These are phyloP conservation scores for Hepsetus odoe DNA, from an alignment of 2,113 vertebrate species.

Conservation along the genomic window DNA sequence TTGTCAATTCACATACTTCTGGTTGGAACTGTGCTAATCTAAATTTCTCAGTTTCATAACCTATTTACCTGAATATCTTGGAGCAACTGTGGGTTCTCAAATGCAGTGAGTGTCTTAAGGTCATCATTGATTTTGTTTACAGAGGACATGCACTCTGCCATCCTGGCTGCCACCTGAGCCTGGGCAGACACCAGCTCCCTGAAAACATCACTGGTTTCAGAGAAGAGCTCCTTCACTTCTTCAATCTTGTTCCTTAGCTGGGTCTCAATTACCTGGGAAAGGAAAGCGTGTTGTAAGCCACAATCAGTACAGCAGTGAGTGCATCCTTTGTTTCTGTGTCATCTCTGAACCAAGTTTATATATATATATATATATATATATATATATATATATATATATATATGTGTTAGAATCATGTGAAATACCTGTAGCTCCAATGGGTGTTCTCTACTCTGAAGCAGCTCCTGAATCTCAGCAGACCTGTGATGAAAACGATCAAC, in stretches of 20 bases:
- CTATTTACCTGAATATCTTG: slow-evolving; percentile 64
- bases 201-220: slow-evolving; percentile 63
- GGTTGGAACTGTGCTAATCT: no score
- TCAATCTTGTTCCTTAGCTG: slow-evolving; percentile 69
- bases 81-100: slow-evolving; percentile 48
- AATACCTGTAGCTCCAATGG: slow-evolving; percentile 90
- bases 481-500: slow-evolving; percentile 78
- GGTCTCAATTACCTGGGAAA: slow-evolving; percentile 68
- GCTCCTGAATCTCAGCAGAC: slow-evolving; percentile 80
- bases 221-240: slow-evolving; percentile 69
- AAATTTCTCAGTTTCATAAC: background rate
- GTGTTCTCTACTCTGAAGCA: slow-evolving; percentile 82
- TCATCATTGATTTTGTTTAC: slow-evolving; percentile 60
- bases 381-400: no score
- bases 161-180: slow-evolving; percentile 53
- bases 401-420: no score
- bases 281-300: no score
- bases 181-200: slow-evolving; percentile 61
- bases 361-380: no score
- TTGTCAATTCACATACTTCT: no score
- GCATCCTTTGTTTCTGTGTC: no score
- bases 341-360: background rate
- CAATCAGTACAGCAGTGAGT: no score
- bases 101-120: slow-evolving; percentile 49
- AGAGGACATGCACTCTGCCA: slow-evolving; percentile 57